These are phyloP conservation scores for Cyprinus carpio DNA, from an alignment of 2,113 vertebrate species.

Conservation along the genomic window DNA sequence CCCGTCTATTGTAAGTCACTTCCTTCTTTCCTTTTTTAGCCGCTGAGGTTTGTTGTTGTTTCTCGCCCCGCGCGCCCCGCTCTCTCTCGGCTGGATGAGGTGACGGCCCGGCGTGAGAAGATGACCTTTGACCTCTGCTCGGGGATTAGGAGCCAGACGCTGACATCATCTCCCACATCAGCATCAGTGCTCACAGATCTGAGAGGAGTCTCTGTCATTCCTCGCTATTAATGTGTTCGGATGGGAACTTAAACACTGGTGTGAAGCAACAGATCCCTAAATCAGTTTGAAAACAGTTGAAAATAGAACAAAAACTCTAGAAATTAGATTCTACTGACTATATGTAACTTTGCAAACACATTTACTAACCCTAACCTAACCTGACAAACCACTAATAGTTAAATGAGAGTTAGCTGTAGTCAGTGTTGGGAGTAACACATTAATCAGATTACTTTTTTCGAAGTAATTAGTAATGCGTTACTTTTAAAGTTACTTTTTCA, in stretches of 20 bases:
- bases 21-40: conserved; percentile 86
- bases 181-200: not conserved
- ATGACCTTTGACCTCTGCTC: conserved; percentile 62
- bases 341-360: too few relatives aligned
- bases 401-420: not conserved
- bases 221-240: not conserved
- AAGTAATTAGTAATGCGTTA: too few relatives aligned
- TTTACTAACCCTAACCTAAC: too few relatives aligned
- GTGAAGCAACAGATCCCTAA: not conserved
- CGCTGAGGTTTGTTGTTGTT: conserved; percentile 69
- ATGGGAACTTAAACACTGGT: not conserved
- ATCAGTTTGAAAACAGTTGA: too few relatives aligned
- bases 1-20: conserved; percentile 91
- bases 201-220: not conserved
- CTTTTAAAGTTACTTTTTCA: too few relatives aligned
- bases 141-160: not conserved
- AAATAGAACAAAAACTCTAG: not conserved
- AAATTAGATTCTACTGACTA: too few relatives aligned
- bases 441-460: too few relatives aligned
- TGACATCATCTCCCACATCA: not conserved
- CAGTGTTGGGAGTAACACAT: not conserved
- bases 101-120: conserved; percentile 69
- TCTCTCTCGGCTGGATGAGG: conserved; percentile 57
- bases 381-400: not conserved
- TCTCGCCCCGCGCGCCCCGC: conserved; percentile 66